phyloP scores from a whole-genome alignment of 2,888 invertebrate genomes.

The Anthoptus insignis region DNA sequence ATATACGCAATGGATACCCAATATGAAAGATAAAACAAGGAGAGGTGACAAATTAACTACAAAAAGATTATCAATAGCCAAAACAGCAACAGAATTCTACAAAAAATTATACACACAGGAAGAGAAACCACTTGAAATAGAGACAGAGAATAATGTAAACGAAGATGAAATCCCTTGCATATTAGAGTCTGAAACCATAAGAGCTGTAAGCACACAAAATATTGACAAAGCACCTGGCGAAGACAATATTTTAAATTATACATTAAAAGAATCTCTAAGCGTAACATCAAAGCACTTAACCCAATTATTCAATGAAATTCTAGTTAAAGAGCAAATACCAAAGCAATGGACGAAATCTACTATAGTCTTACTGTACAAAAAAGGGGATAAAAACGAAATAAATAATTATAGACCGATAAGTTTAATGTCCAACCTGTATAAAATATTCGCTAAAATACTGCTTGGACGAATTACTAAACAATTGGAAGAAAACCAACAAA shows the following conservation, averaged over 20 bases:
- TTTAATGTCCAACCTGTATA: conserved; percentile 47
- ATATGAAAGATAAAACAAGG: conserved; percentile 34
- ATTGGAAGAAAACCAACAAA: conserved; percentile 16
- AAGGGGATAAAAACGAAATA: conserved; percentile 45
- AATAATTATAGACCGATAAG: conserved; percentile 50
- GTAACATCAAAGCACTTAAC: conserved; percentile 32
- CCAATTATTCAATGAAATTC: conserved; percentile 43
- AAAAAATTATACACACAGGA: conserved; percentile 31
- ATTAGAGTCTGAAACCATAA: conserved; percentile 20
- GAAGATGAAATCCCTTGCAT: conserved; percentile 32
- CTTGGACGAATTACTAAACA: conserved; percentile 26
- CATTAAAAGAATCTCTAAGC: conserved; percentile 19
- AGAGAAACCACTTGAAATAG: conserved; percentile 18
- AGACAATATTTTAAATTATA: conserved; percentile 31
- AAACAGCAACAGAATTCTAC: conserved; percentile 37
- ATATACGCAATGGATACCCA: conserved; percentile 46
- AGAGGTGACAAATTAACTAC: conserved; percentile 25
- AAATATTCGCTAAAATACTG: conserved; percentile 50
- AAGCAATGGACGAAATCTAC: conserved; percentile 42
- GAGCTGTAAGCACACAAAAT: conserved; percentile 34
- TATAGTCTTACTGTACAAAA: conserved; percentile 45
- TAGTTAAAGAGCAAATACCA: conserved; percentile 37
- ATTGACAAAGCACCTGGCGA: conserved; percentile 33
- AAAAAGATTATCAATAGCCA: conserved; percentile 35
- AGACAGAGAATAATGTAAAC: background rate